Conservation (phyloP, 30 jellyfish, hydroid and myxozoan species). For the Pelagia noctiluca region DNA sequence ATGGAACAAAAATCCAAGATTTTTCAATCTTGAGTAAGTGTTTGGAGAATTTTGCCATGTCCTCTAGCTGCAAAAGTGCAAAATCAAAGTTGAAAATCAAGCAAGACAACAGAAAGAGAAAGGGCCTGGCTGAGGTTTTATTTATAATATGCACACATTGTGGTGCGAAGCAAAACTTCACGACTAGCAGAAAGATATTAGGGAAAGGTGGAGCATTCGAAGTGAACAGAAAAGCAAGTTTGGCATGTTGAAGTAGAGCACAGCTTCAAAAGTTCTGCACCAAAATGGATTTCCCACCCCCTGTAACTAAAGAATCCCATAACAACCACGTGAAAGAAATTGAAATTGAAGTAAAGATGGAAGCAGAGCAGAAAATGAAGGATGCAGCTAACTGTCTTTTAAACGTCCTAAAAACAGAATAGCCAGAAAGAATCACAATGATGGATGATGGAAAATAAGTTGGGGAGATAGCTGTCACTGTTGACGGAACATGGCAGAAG, state of each 20-base stretch:
- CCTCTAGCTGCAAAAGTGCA: conserved; percentile 22
- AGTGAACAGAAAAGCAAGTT: not conserved
- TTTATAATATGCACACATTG: conserved; percentile 3
- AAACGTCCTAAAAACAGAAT: not conserved
- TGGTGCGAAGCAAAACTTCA: not conserved
- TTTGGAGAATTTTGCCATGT: not conserved
- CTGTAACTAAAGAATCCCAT: not conserved
- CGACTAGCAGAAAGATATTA: not conserved
- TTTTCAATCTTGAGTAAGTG: conserved; percentile 4
- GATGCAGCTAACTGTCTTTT: conserved; percentile 24
- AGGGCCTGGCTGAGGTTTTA: conserved; percentile 9
- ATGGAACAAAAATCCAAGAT: conserved; percentile 12
- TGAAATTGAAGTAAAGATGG: conserved; percentile 4
- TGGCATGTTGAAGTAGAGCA: conserved; percentile 11
- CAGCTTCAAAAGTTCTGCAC: conserved; percentile 29
- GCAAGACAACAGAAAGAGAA: conserved; percentile 1
- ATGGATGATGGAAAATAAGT: conserved; percentile 22
- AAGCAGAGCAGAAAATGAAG: conserved; percentile 33
- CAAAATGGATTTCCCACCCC: conserved; percentile 31
- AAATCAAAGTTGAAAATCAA: not conserved
- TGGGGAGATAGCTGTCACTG: conserved; percentile 33
- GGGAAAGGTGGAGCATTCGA: conserved; percentile 27
- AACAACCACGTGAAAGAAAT: conserved; percentile 22
- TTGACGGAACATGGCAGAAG: conserved; percentile 53
- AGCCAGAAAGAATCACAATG: conserved; percentile 9